These are phyloP conservation scores for Osedax frankpressi DNA, from an alignment of 2,888 invertebrate species.

Conservation along the genomic window DNA sequence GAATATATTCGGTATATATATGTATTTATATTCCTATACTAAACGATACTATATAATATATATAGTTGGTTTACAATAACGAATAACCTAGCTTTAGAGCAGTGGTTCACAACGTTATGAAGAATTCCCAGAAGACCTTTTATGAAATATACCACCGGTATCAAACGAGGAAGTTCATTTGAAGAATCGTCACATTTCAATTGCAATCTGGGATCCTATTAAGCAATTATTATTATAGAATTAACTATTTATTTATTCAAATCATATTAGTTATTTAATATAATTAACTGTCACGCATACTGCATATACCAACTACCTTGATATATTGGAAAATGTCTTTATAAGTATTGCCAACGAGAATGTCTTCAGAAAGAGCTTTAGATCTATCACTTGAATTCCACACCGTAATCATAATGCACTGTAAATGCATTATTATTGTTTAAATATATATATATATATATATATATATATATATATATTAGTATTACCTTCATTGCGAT, in stretches of 20 bases:
- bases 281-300: no score
- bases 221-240: background rate
- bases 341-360: conserved; percentile 7
- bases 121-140: conserved; percentile 34
- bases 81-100: conserved; percentile 9
- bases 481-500: background rate
- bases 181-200: background rate
- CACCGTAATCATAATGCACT: background rate
- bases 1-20: no score
- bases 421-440: background rate
- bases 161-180: conserved; percentile 19
- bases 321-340: conserved; percentile 16
- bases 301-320: no score
- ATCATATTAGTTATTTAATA: no score
- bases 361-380: conserved; percentile 3
- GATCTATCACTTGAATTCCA: conserved; percentile 20
- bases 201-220: background rate
- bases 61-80: background rate
- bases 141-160: conserved; percentile 23
- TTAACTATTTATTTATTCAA: no score
- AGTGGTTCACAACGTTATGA: conserved; percentile 30
- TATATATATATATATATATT: no score
- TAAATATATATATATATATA: no score
- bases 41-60: background rate
- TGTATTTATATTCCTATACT: no score